Base-by-base conservation (phyloP, 2,888 invertebrate species). In the Timandra comae region DNA sequence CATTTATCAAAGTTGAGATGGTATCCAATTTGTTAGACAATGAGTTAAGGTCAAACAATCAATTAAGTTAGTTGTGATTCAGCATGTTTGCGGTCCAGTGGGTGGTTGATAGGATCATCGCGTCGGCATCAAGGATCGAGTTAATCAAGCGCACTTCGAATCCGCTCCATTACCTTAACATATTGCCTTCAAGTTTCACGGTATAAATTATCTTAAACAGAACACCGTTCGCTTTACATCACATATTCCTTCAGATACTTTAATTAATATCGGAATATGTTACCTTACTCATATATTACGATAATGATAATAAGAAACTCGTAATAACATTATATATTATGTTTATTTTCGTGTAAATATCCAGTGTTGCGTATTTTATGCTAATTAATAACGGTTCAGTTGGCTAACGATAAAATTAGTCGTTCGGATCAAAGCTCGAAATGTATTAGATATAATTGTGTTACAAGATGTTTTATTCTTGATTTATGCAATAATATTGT, bases 131-230 rank as follows among this genome's bases (percentile, higher is more conserved):
- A 67, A 49, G 53, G 52, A 52, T 56, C 62, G 56, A 68, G 61
- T 73, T 70, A 73, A 75, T 75, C 73, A 75, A 74, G 63, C 69
- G 63, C 68, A 60, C 62, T 62, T 60, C 53, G 43, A 50, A 56
- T 38, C 51, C 56, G 52, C 53, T 52, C 68, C 67, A 72, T 70
- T 71, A 67, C 66, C 58, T 63, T 67, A 67, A 73, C 67, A 64
- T 71, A 76, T 74, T 55, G 64, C 63, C 56, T 52, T 56, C 51
- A 62, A n/a, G n/a, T n/a, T n/a, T n/a, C n/a, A n/a, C n/a, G n/a
- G n/a, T n/a, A n/a, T n/a, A n/a, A n/a, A n/a, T n/a, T n/a, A n/a
- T n/a, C n/a, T n/a, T n/a, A n/a, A n/a, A n/a, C n/a, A n/a, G n/a
- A n/a, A n/a, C n/a, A n/a, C n/a, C n/a, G n/a, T n/a, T n/a, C n/a